A percentile compares a stretch with the other conserved stretches of the same genome.
These are phyloP conservation scores for Urocitellus parryii DNA, from an alignment of 2,113 vertebrate genomes.

Conservation along the genomic window DNA sequence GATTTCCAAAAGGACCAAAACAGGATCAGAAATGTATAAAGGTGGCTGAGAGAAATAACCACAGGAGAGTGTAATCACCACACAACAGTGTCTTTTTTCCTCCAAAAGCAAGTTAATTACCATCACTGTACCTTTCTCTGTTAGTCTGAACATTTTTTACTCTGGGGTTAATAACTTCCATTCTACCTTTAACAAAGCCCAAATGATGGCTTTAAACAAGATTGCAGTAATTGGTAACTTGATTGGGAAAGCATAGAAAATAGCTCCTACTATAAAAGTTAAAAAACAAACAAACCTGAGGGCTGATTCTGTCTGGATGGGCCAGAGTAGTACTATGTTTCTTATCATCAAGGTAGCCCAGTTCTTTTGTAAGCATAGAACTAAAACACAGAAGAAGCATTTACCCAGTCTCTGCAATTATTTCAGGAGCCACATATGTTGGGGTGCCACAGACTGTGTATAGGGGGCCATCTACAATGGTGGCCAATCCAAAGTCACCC, in stretches of 20 bases:
- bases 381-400: not conserved
- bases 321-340: not conserved
- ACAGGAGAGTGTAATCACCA: not conserved
- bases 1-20: not conserved
- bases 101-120: constrained; percentile 42
- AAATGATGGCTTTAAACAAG: constrained; percentile 50
- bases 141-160: constrained; percentile 37
- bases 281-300: not conserved
- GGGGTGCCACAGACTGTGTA: constrained; percentile 98
- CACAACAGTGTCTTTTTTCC: constrained; percentile 1
- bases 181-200: constrained; percentile 46
- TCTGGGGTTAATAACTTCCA: constrained; percentile 26
- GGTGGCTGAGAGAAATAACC: constrained; percentile 21
- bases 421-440: constrained; percentile 98
- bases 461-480: constrained; percentile 95
- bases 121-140: not conserved
- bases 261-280: not conserved
- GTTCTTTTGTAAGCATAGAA: not conserved
- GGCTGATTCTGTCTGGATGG: not conserved
- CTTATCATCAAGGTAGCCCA: not conserved
- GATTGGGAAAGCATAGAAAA: constrained; percentile 14
- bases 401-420: constrained; percentile 97
- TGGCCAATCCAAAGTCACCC: constrained; percentile 98
- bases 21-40: accelerated
- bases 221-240: not conserved